These are phyloP conservation scores for Phragmatobia fuliginosa DNA, from an alignment of 2,888 invertebrate genomes.

Conservation along the genomic window DNA sequence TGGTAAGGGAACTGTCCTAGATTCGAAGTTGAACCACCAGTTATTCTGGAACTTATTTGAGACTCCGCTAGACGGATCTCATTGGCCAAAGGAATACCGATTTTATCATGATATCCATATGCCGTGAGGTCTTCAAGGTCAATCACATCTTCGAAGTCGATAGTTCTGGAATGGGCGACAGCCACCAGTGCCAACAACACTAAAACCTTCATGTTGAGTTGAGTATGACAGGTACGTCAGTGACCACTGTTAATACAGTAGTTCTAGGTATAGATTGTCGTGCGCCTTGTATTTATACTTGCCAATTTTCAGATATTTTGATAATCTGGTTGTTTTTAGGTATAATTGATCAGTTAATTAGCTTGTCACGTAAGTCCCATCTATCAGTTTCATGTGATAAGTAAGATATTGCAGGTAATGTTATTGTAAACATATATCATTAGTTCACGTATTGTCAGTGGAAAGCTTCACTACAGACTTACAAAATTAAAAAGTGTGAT, in stretches of 20 bases:
- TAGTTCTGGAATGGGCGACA: constrained; percentile 27
- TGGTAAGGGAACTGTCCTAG: too few species aligned
- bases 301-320: neutral
- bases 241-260: neutral
- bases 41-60: constrained; percentile 29
- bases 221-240: neutral
- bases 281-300: neutral
- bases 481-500: too few species aligned
- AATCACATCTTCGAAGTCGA: constrained; percentile 25
- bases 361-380: too few species aligned
- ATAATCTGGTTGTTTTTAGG: too few species aligned
- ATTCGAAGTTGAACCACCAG: too few species aligned
- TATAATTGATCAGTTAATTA: too few species aligned
- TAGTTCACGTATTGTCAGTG: too few species aligned
- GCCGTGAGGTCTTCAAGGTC: constrained; percentile 35
- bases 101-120: constrained; percentile 40
- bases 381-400: too few species aligned
- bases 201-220: constrained; percentile 24
- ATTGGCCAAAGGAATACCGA: constrained; percentile 46
- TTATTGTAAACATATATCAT: too few species aligned
- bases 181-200: constrained; percentile 37
- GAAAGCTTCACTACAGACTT: too few species aligned
- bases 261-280: neutral
- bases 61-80: constrained; percentile 36
- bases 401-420: too few species aligned